phyloP scores from a whole-genome alignment of 2,888 invertebrate species.

The Keiferia lycopersicella region DNA sequence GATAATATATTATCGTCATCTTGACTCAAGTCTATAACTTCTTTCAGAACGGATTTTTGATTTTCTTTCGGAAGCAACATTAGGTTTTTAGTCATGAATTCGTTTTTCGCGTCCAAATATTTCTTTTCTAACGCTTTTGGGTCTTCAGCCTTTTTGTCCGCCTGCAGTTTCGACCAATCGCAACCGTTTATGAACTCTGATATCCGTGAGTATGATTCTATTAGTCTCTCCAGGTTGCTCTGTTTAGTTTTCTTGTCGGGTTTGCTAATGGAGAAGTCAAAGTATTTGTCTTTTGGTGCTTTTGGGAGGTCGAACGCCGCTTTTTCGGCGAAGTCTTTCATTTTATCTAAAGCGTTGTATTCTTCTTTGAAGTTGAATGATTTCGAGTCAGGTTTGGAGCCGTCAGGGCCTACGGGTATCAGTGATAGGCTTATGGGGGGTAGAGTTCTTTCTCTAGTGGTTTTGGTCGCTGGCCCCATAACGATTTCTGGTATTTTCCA shows the following conservation, averaged over 20 bases:
- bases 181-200: conserved; percentile 76
- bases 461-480: conserved; percentile 59
- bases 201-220: conserved; percentile 74
- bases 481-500: conserved; percentile 70
- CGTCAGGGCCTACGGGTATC: conserved; percentile 72
- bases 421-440: conserved; percentile 74
- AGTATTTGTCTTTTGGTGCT: conserved; percentile 58
- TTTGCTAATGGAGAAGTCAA: conserved; percentile 57
- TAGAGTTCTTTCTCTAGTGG: conserved; percentile 64
- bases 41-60: conserved; percentile 59
- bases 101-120: conserved; percentile 75
- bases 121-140: conserved; percentile 67
- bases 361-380: conserved; percentile 63
- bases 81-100: conserved; percentile 73
- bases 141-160: conserved; percentile 59
- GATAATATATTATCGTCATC: conserved; percentile 61
- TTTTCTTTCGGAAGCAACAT: conserved; percentile 70
- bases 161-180: conserved; percentile 68
- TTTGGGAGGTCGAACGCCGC: conserved; percentile 74
- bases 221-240: conserved; percentile 67
- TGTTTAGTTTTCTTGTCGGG: conserved; percentile 59
- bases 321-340: conserved; percentile 77
- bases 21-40: conserved; percentile 70
- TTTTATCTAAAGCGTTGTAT: conserved; percentile 77
- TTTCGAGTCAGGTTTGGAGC: conserved; percentile 62